phyloP scores from a whole-genome alignment of 2,113 vertebrate species.

The Ranitomeya imitator region DNA sequence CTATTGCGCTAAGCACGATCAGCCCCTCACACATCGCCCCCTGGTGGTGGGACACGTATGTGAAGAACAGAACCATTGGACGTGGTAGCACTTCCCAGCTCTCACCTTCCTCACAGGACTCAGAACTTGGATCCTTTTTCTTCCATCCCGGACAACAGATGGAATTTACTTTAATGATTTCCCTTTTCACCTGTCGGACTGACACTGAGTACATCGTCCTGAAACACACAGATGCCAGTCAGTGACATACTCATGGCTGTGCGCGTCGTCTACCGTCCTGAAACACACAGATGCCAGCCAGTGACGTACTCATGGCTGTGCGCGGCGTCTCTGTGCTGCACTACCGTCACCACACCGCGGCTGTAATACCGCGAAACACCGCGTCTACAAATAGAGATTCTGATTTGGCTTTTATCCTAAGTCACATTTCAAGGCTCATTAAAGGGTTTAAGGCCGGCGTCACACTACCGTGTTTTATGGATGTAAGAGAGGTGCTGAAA shows the following conservation, averaged over 20 bases:
- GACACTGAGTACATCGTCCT: constrained; percentile 68
- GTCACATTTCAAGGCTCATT: too few species aligned
- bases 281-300: neutral
- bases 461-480: too few species aligned
- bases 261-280: constrained; percentile 62
- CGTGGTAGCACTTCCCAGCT: neutral
- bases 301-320: neutral
- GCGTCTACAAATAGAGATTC: too few species aligned
- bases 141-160: constrained; percentile 71
- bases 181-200: constrained; percentile 64
- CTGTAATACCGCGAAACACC: neutral
- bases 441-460: too few species aligned
- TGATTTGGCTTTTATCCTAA: too few species aligned
- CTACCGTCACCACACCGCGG: neutral
- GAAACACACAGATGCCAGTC: neutral
- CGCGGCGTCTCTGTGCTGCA: neutral
- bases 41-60: too few species aligned
- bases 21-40: too few species aligned
- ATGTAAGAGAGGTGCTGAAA: too few species aligned
- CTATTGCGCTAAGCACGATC: too few species aligned
- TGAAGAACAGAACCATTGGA: too few species aligned
- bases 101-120: constrained; percentile 70
- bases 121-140: constrained; percentile 64
- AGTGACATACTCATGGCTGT: neutral
- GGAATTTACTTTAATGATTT: constrained; percentile 60